Percentiles rank a stretch among this genome's conserved stretches.
Conservation (phyloP, 2,888 invertebrate genomes). For the Agrotis ipsilon region DNA sequence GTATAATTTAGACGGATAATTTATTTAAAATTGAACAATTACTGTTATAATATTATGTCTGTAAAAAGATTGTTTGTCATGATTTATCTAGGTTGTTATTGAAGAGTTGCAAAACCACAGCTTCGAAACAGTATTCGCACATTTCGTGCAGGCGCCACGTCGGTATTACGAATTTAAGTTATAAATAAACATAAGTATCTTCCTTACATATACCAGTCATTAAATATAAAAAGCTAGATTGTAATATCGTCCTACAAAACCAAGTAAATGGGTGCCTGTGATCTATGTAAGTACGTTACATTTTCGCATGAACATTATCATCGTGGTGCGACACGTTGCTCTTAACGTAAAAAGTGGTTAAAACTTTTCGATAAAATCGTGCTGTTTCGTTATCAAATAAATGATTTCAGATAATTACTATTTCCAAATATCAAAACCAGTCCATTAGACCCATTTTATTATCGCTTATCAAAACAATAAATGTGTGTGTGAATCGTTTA, state of each 20-base stretch:
- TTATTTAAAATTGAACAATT: too few species aligned
- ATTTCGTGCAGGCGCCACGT: not conserved
- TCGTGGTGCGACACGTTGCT: not conserved
- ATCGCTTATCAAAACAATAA: not conserved
- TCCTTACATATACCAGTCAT: too few species aligned
- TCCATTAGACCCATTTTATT: not conserved
- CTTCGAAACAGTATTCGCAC: not conserved
- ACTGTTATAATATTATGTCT: not conserved
- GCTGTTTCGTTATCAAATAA: not conserved
- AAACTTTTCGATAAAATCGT: not conserved
- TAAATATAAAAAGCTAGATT: not conserved
- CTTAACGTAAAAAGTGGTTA: not conserved
- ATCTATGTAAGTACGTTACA: slow-evolving; percentile 6
- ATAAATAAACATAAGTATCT: not conserved
- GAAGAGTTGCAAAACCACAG: not conserved
- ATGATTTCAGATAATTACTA: not conserved
- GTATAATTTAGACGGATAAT: too few species aligned
- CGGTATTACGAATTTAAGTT: not conserved
- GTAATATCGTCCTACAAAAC: not conserved
- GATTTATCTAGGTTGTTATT: not conserved
- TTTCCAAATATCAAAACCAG: not conserved
- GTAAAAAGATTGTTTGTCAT: not conserved
- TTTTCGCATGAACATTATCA: not conserved
- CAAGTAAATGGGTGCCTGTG: not conserved
- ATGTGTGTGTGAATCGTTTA: not conserved